These are phyloP conservation scores for Campoletis sonorensis DNA, from an alignment of 1,140 invertebrate species.

Conservation along the genomic window DNA sequence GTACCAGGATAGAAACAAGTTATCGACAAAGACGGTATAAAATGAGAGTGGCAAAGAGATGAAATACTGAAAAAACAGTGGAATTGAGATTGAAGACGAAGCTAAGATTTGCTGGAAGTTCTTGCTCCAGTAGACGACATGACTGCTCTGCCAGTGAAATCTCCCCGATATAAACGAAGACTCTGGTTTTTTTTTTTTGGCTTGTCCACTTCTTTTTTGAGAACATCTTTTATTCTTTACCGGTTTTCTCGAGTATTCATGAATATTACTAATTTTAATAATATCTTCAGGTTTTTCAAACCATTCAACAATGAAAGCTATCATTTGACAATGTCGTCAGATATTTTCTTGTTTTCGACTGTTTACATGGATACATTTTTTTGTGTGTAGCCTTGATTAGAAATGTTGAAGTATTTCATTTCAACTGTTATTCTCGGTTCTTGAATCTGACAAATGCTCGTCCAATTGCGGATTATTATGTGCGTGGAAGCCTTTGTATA, in stretches of 20 bases:
- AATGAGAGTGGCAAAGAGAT: constrained; percentile 5
- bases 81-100: constrained; percentile 26
- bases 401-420: too few relatives aligned
- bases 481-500: too few relatives aligned
- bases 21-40: constrained; percentile 26
- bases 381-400: too few relatives aligned
- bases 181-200: too few relatives aligned
- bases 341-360: too few relatives aligned
- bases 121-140: constrained; percentile 38
- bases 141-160: constrained; percentile 3
- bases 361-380: too few relatives aligned
- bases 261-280: not conserved
- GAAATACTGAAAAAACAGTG: constrained; percentile 4
- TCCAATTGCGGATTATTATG: too few relatives aligned
- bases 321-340: not conserved
- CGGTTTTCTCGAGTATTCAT: not conserved
- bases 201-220: constrained; percentile 14
- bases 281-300: not conserved
- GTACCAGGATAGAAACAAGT: constrained; percentile 27
- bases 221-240: constrained; percentile 7
- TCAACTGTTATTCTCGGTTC: too few relatives aligned
- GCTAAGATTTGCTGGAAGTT: constrained; percentile 23
- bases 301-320: not conserved
- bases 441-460: too few relatives aligned
- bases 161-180: constrained; percentile 9